Evolutionary conservation across 2,888 invertebrate genomes (phyloP).

Genomic region (Rotaria magnacalcarata): DNA sequence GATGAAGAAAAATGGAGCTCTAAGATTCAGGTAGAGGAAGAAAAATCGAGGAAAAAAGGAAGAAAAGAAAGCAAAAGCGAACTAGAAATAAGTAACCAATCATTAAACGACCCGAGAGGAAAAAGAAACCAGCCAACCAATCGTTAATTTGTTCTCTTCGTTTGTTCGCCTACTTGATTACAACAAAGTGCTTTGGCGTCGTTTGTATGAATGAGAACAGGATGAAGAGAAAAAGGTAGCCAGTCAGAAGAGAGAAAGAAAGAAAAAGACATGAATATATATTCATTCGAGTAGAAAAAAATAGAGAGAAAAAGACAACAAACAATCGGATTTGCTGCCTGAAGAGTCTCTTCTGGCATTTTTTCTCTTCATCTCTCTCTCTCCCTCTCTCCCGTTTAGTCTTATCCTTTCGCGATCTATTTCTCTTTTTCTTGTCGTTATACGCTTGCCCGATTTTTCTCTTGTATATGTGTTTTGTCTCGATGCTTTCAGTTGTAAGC

Average conservation of each 20-base stretch:
- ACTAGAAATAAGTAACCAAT: constrained; percentile 13
- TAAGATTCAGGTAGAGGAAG: not conserved
- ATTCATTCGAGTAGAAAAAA: not conserved
- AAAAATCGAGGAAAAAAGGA: not conserved
- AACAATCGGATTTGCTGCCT: constrained; percentile 33
- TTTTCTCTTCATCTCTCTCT: constrained; percentile 5
- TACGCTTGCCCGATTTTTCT: constrained; percentile 32
- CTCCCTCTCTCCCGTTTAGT: not conserved
- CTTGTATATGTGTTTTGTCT: constrained; percentile 28
- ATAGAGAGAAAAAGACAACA: not conserved
- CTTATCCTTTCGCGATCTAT: constrained; percentile 27
- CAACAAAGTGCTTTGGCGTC: not conserved
- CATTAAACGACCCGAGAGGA: constrained; percentile 9
- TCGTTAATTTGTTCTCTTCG: constrained; percentile 17
- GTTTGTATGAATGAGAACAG: constrained; percentile 8
- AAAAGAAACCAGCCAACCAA: constrained; percentile 35
- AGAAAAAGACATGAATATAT: not conserved
- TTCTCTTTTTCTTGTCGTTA: constrained; percentile 33
- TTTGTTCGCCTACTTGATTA: constrained; percentile 25
- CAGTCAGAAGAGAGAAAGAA: not conserved
- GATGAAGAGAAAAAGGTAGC: constrained; percentile 25
- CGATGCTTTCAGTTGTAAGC: constrained; percentile 24
- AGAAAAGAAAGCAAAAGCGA: too few relatives aligned
- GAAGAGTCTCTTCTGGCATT: not conserved
- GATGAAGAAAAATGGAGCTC: not conserved